Percentiles rank a stretch among this genome's conserved stretches.
Evolutionary conservation across 2,797 vertebrate species (phyloP).

Genomic region (Danio aesculapii): DNA sequence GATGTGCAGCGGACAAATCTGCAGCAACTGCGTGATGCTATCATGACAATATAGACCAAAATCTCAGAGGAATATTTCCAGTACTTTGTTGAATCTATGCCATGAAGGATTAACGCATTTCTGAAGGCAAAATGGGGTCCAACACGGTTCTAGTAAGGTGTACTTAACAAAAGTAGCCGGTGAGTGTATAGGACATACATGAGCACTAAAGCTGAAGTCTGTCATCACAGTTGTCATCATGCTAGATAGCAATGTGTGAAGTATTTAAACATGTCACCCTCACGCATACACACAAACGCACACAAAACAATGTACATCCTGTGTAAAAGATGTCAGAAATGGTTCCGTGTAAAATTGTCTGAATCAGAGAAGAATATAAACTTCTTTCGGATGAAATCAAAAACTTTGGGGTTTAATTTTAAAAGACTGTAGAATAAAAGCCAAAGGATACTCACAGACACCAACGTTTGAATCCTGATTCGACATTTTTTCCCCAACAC

Average conservation of each 20-base stretch:
- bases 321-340: too few relatives aligned
- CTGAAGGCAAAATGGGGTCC: too few relatives aligned
- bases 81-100: too few relatives aligned
- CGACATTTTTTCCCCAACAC: slow-evolving; percentile 34
- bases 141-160: too few relatives aligned
- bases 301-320: slow-evolving; percentile 25
- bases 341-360: too few relatives aligned
- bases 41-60: too few relatives aligned
- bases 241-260: slow-evolving; percentile 44
- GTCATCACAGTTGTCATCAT: slow-evolving; percentile 57
- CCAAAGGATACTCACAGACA: slow-evolving; percentile 50
- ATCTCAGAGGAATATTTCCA: too few relatives aligned
- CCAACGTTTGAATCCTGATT: slow-evolving; percentile 46
- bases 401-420: neutral
- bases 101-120: too few relatives aligned
- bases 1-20: too few relatives aligned
- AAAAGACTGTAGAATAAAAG: slow-evolving; percentile 6
- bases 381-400: neutral
- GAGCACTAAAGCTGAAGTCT: slow-evolving; percentile 19
- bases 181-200: neutral
- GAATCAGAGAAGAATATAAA: neutral
- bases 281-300: slow-evolving; percentile 1
- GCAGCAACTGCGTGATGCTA: too few relatives aligned
- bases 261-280: slow-evolving; percentile 54
- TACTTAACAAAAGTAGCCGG: too few relatives aligned